Conservation (phyloP, 2,888 invertebrate species). For the Archips crataeganus region DNA sequence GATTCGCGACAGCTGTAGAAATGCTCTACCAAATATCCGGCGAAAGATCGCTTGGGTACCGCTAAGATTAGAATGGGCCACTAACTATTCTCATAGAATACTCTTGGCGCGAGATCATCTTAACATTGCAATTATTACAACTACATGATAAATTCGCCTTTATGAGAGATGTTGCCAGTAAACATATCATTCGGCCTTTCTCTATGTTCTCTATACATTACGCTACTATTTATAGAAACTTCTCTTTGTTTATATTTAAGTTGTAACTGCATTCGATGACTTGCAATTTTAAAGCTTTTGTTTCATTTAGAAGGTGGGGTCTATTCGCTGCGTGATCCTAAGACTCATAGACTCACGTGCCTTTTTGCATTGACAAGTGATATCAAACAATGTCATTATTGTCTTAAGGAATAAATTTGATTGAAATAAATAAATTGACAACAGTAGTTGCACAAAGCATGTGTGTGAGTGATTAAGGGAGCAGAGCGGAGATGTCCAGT, state of each 20-base stretch:
- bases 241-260: conserved; percentile 40
- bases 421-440: too few species aligned
- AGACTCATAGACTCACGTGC: too few species aligned
- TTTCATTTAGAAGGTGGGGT: conserved; percentile 34
- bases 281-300: conserved; percentile 43
- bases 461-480: too few species aligned
- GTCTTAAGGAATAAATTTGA: too few species aligned
- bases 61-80: too few species aligned
- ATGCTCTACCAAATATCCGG: too few species aligned
- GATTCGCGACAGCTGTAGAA: too few species aligned
- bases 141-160: conserved; percentile 81
- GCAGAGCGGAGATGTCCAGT: too few species aligned
- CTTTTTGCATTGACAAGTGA: too few species aligned
- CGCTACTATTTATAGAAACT: conserved; percentile 50
- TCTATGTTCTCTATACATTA: conserved; percentile 66
- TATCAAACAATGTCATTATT: too few species aligned
- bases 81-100: not conserved
- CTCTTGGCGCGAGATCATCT: conserved; percentile 25
- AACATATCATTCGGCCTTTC: conserved; percentile 84
- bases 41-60: too few species aligned
- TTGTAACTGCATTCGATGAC: conserved; percentile 49
- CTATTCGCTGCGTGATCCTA: conserved; percentile 17
- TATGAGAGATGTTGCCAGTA: conserved; percentile 81
- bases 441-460: too few species aligned
- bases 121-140: conserved; percentile 72